Evolutionary conservation across 2,888 invertebrate genomes (phyloP), one percentile per base, ranked within the genome.

Genomic region (Drosophila mayaguana): DNA sequence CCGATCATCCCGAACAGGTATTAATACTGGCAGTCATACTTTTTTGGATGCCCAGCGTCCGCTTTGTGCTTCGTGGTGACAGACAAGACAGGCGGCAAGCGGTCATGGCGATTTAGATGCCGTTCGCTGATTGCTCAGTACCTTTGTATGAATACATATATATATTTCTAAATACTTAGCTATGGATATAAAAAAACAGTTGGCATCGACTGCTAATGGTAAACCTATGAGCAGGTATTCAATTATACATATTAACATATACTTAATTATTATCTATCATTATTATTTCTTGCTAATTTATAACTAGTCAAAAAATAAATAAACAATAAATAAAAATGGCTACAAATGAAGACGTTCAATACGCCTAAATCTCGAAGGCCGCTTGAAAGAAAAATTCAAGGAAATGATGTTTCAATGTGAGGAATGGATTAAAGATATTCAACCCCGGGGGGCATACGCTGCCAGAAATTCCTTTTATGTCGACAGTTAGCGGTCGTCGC

Each of bases 1-100:
- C 79, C 81, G 85, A 85, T 85, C 83, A 83, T 85, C 83, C 85
- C 81, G 81, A 83, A 83, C 83, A 85, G 83, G 85, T 83, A 83
- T 83, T 80, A 63, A 72, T 75, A 51, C 61, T 40, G 14, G 48
- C 54, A 75, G 66, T 75, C 72, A 64, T 63, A 80, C 54, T 73
- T 83, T 83, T 84, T 81, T 81, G 70, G 66, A 46, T 68, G 85
- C 85, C 83, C 83, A 85, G 71, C 85, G 83, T 85, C 85, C 85
- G 83, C 81, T 63, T 63, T 48, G 57, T 76, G 81, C 76, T 50
- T 50, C 50, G 50, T 80, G 84, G 71, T 78, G 82, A 83, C 80
- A 81, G 82, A 81, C 81, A 50, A 48, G 48, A 48, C 48, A 48
- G 48, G 48, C 48, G 66, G 51, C 80, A 83, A 83, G 81, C 85